Conservation (phyloP, 1,140 invertebrate genomes). For the Danaus plexippus region DNA sequence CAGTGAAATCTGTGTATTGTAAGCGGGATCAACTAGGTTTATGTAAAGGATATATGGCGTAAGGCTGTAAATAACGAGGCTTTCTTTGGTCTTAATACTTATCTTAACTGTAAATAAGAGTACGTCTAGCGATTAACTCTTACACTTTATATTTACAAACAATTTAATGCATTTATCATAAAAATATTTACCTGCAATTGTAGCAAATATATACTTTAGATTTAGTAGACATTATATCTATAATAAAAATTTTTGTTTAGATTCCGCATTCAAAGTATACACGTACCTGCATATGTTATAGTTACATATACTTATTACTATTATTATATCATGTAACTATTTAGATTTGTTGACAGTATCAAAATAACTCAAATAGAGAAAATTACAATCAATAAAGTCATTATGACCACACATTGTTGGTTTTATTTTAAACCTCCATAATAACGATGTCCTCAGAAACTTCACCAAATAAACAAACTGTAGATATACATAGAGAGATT, state of each 20-base stretch:
- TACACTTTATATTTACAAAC: conserved; percentile 20
- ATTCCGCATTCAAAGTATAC: conserved; percentile 18
- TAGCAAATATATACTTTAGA: conserved; percentile 14
- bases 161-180: conserved; percentile 15
- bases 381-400: conserved; percentile 19
- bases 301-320: too few species aligned
- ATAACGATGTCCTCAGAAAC: too few species aligned
- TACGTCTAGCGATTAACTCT: conserved; percentile 12
- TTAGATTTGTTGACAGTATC: conserved; percentile 26
- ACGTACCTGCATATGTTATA: background rate
- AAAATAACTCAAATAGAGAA: conserved; percentile 29
- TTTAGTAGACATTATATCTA: conserved; percentile 25
- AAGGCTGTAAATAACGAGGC: conserved; percentile 42
- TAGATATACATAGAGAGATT: too few species aligned
- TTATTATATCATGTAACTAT: conserved; percentile 8
- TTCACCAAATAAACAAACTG: too few species aligned
- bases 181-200: conserved; percentile 11
- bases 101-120: conserved; percentile 30
- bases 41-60: conserved; percentile 44
- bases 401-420: conserved; percentile 2
- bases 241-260: conserved; percentile 19
- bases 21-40: conserved; percentile 66
- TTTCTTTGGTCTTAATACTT: conserved; percentile 26
- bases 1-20: conserved; percentile 45
- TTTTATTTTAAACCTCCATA: too few species aligned